These are phyloP conservation scores for Tricholauxania praeusta DNA, from an alignment of 2,888 invertebrate genomes.

Conservation along the genomic window DNA sequence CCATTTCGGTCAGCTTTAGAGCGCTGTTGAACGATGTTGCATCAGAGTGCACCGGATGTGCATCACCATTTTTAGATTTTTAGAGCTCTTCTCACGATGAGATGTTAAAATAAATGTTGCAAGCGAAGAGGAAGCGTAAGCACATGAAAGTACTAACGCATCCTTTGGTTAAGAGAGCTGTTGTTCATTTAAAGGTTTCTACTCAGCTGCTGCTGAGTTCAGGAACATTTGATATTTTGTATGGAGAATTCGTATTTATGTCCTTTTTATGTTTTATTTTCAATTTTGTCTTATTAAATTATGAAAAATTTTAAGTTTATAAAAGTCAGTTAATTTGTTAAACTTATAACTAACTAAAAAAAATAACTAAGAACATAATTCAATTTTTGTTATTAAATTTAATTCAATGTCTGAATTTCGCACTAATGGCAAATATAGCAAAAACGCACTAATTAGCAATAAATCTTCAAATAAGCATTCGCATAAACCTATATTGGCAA, in stretches of 20 bases:
- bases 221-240: too few species aligned
- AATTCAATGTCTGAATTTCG: constrained; percentile 21
- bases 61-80: constrained; percentile 8
- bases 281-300: not conserved
- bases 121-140: not conserved
- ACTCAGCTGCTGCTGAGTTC: too few species aligned
- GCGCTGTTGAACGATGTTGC: not conserved
- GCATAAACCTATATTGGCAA: constrained; percentile 13
- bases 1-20: constrained; percentile 14
- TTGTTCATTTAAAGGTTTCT: not conserved
- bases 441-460: constrained; percentile 30
- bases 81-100: not conserved
- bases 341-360: not conserved
- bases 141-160: not conserved
- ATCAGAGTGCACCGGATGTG: constrained; percentile 16
- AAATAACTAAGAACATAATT: not conserved
- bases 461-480: constrained; percentile 18
- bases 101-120: constrained; percentile 5
- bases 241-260: too few species aligned
- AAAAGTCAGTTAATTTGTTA: not conserved
- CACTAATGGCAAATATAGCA: constrained; percentile 14
- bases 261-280: not conserved
- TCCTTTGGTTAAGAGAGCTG: not conserved
- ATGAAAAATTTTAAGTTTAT: not conserved
- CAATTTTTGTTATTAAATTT: constrained; percentile 1